Percentiles rank a stretch among this genome's conserved stretches.
These are phyloP conservation scores for Balanococcus diminutus DNA, from an alignment of 2,888 invertebrate genomes.

Conservation along the genomic window DNA sequence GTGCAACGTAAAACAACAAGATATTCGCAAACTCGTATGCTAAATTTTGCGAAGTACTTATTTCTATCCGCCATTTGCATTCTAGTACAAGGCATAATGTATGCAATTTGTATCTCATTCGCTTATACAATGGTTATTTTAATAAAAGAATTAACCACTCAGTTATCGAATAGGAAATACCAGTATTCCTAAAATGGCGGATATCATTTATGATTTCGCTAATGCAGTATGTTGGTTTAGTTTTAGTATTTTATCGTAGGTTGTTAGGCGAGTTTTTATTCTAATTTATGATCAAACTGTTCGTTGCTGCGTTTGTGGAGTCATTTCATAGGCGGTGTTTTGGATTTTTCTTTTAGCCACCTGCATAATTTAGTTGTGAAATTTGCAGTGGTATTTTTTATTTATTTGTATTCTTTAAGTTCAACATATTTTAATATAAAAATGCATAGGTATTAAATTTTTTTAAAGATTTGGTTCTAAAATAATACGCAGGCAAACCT, in stretches of 20 bases:
- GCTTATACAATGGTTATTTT: conserved; percentile 28
- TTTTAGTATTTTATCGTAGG: neutral
- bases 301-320: neutral
- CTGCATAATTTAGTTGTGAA: neutral
- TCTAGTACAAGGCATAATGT: conserved; percentile 15
- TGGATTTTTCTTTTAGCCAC: no score
- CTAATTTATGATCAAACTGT: neutral
- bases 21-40: conserved; percentile 2
- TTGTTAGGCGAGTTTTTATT: neutral
- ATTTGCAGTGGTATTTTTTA: neutral
- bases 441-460: no score
- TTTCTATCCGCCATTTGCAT: conserved; percentile 28
- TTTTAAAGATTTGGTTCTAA: no score
- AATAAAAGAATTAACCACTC: conserved; percentile 32
- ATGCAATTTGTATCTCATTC: conserved; percentile 37
- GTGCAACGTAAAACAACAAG: no score
- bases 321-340: neutral
- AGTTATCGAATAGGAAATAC: neutral
- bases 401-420: no score
- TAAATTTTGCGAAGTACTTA: conserved; percentile 23
- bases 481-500: no score
- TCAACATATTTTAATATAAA: no score
- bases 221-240: neutral
- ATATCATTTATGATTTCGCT: conserved; percentile 31
- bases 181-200: conserved; percentile 32